Evolutionary conservation across 2,113 vertebrate species (phyloP).

Genomic region (Astatoreochromis straeleni): DNA sequence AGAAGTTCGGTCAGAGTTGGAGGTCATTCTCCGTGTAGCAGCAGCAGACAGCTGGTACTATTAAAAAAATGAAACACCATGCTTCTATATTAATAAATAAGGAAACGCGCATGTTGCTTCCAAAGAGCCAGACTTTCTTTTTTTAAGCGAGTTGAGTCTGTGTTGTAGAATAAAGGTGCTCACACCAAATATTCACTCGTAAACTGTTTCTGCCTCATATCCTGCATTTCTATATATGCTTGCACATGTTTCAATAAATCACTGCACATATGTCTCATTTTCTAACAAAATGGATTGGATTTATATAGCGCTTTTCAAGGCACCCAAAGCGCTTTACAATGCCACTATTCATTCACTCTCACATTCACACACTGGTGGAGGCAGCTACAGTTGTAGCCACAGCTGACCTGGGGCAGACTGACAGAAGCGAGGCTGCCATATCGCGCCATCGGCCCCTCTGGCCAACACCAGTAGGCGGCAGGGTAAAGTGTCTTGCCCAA

Average conservation of each 20-base stretch:
- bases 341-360: no score
- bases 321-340: no score
- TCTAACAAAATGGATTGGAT: not conserved
- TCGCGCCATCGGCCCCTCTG: no score
- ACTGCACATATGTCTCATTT: not conserved
- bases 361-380: no score
- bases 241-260: not conserved
- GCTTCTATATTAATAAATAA: not conserved
- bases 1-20: not conserved
- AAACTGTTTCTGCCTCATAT: not conserved
- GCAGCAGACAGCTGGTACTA: not conserved
- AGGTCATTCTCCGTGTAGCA: rapidly evolving
- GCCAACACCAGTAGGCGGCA: no score
- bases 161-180: not conserved
- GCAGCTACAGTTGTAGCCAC: no score
- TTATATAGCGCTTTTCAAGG: no score
- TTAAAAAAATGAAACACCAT: not conserved
- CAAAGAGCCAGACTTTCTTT: no score
- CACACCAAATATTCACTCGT: not conserved
- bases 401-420: no score
- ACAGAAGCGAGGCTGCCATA: no score
- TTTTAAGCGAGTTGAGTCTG: not conserved
- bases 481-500: no score
- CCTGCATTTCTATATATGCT: not conserved
- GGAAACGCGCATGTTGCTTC: not conserved